Evolutionary conservation across 2,113 vertebrate species (phyloP).

Genomic region (Actenoides lindsayi): DNA sequence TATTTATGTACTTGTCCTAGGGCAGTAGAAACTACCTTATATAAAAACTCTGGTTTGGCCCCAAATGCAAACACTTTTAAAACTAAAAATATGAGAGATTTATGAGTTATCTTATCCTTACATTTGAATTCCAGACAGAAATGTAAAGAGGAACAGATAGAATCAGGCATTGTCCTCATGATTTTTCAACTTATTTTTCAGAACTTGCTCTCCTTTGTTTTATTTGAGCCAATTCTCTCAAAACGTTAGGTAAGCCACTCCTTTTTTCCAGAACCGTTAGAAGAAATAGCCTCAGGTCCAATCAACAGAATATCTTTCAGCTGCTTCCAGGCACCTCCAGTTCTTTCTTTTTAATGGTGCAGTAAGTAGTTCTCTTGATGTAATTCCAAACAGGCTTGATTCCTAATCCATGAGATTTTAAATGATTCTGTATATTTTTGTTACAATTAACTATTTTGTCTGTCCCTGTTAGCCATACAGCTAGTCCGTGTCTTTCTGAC

Average conservation of each 20-base stretch:
- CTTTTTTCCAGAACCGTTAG: not conserved
- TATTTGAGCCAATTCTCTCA: not conserved
- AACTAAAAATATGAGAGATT: not conserved
- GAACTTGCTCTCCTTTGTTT: not conserved
- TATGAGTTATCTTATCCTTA: not conserved
- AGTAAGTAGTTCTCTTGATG: not conserved
- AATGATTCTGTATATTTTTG: not conserved
- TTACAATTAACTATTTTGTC: not conserved
- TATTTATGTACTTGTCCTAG: not conserved
- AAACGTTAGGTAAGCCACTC: not conserved
- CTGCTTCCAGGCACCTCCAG: not conserved
- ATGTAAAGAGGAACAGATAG: not conserved
- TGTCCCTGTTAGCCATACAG: not conserved
- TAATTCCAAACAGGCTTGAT: not conserved
- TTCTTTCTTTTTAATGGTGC: not conserved
- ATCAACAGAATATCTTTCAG: not conserved
- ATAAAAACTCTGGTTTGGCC: not conserved
- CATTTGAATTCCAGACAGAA: not conserved
- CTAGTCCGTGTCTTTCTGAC: not conserved
- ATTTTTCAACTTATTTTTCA: not conserved
- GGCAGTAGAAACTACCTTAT: not conserved
- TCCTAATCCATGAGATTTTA: not conserved
- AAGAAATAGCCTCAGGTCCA: not conserved
- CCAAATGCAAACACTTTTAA: not conserved
- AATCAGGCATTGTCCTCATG: not conserved